Evolutionary conservation across 2,113 vertebrate species (phyloP).

Genomic region (Cottus gobio): DNA sequence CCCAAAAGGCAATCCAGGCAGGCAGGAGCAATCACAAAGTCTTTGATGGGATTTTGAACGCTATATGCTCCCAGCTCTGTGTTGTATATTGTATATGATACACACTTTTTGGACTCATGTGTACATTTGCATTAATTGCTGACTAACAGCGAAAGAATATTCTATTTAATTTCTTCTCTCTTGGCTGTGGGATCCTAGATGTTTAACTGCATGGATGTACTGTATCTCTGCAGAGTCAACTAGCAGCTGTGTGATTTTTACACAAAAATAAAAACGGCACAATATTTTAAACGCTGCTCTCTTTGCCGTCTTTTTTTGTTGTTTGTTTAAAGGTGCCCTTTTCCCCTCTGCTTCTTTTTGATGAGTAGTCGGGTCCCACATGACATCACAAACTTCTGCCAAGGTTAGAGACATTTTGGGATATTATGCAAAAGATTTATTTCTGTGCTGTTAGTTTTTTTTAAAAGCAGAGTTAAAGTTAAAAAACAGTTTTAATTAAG

Average conservation of each 20-base stretch:
- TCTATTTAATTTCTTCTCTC: conserved; percentile 95
- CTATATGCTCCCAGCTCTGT: conserved; percentile 80
- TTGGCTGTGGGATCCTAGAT: conserved; percentile 93
- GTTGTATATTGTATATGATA: conserved; percentile 93
- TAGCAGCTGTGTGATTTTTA: conserved; percentile 98
- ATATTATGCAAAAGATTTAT: not conserved
- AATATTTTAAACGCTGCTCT: conserved; percentile 90
- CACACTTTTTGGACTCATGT: conserved; percentile 92
- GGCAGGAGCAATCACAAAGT: conserved; percentile 66
- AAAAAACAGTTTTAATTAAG: too few species aligned
- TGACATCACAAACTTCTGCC: not conserved
- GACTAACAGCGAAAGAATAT: conserved; percentile 90
- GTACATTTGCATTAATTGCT: conserved; percentile 97
- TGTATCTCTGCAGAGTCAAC: conserved; percentile 93
- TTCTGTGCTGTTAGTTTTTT: too few species aligned
- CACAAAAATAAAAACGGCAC: conserved; percentile 94
- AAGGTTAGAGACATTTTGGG: not conserved
- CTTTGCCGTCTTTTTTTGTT: conserved; percentile 43
- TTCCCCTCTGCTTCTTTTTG: not conserved
- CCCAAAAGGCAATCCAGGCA: conserved; percentile 68
- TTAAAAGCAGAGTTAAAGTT: not conserved
- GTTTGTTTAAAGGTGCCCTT: not conserved
- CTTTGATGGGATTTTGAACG: conserved; percentile 72
- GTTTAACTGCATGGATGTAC: conserved; percentile 93
- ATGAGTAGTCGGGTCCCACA: not conserved